Percentiles rank a stretch among this genome's conserved stretches.
phyloP scores from a whole-genome alignment of 2,888 invertebrate species.

The Latheticus oryzae region DNA sequence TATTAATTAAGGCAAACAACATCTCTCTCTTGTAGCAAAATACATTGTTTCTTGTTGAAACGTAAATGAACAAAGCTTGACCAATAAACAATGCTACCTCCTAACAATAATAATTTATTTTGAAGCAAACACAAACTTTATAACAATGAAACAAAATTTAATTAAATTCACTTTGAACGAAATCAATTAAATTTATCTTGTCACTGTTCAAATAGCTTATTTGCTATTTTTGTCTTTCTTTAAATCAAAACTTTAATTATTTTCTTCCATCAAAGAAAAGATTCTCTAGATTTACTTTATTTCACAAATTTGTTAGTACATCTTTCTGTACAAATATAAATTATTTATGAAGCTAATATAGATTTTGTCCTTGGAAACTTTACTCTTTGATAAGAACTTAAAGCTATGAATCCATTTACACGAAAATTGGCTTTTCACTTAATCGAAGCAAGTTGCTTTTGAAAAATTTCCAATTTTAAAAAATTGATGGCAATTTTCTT shows the following conservation, averaged over 20 bases:
- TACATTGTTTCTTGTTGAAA: constrained; percentile 25
- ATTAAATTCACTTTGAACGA: constrained; percentile 25
- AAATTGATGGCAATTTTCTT: constrained; percentile 2
- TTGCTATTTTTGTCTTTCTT: constrained; percentile 14
- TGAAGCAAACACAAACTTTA: constrained; percentile 32
- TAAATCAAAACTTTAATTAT: constrained; percentile 18
- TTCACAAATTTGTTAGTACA: too few relatives aligned
- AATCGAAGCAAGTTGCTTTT: not conserved
- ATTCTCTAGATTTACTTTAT: too few relatives aligned
- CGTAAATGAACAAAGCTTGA: constrained; percentile 37
- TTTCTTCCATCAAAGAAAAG: constrained; percentile 19
- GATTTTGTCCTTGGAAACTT: constrained; percentile 15
- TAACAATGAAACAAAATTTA: constrained; percentile 38
- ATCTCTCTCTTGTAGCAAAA: constrained; percentile 4
- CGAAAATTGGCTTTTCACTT: constrained; percentile 15
- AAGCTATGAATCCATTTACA: constrained; percentile 15
- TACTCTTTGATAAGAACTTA: not conserved
- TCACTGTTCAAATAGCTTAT: constrained; percentile 19
- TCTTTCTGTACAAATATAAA: constrained; percentile 1
- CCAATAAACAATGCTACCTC: constrained; percentile 31
- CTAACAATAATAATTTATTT: constrained; percentile 36
- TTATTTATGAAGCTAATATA: constrained; percentile 13
- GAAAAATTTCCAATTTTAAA: constrained; percentile 4
- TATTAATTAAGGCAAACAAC: constrained; percentile 12
- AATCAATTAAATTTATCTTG: constrained; percentile 34